A percentile compares a stretch with the other conserved stretches of the same genome.
These are phyloP conservation scores for Axis porcinus DNA, from an alignment of 2,113 vertebrate species.

Conservation along the genomic window DNA sequence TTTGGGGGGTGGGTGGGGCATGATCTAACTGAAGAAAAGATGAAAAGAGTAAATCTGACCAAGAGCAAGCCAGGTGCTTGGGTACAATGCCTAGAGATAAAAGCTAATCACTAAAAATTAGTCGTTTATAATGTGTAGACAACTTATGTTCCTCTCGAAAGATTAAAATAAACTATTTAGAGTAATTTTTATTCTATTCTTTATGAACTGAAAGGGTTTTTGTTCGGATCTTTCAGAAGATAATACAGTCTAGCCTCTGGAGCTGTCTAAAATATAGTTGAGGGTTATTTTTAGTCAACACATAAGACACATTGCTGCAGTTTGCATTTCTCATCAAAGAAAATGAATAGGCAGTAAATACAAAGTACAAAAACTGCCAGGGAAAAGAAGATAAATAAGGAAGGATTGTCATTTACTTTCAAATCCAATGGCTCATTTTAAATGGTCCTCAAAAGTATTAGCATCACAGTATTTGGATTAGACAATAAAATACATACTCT, in stretches of 20 bases:
- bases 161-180: slow-evolving; percentile 72
- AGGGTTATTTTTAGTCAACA: slow-evolving; percentile 70
- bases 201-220: slow-evolving; percentile 63
- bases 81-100: slow-evolving; percentile 48
- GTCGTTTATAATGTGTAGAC: slow-evolving; percentile 49
- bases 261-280: slow-evolving; percentile 64
- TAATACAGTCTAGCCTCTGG: slow-evolving; percentile 69
- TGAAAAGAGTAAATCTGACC: slow-evolving; percentile 53
- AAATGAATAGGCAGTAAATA: slow-evolving; percentile 69
- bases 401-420: slow-evolving; percentile 53
- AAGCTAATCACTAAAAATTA: slow-evolving; percentile 57
- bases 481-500: neutral
- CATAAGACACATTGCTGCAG: slow-evolving; percentile 64
- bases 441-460: neutral
- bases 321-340: slow-evolving; percentile 69
- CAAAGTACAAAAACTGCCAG: slow-evolving; percentile 47
- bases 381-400: slow-evolving; percentile 56
- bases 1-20: neutral
- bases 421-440: slow-evolving; percentile 29
- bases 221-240: slow-evolving; percentile 68
- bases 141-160: slow-evolving; percentile 39
- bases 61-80: slow-evolving; percentile 52
- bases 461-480: neutral
- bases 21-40: slow-evolving; percentile 32
- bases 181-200: slow-evolving; percentile 71